phyloP scores from a whole-genome alignment of 2,888 invertebrate species.

The Branchellion lobata region DNA sequence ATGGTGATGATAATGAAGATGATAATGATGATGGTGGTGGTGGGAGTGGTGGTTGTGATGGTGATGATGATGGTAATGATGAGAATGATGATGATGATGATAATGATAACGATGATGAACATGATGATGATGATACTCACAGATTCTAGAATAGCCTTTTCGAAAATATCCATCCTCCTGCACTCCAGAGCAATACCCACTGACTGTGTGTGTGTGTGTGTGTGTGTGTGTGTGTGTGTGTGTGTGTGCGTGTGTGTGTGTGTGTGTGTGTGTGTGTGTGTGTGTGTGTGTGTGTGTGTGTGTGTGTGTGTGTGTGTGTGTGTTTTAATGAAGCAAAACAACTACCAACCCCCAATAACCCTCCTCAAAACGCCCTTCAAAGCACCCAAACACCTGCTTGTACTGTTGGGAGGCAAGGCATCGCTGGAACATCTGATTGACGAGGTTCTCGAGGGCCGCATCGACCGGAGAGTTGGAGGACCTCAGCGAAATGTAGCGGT shows the following conservation, averaged over 20 bases:
- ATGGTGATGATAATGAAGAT: not conserved
- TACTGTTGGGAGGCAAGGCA: slow-evolving; percentile 92
- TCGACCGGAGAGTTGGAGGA: slow-evolving; percentile 64
- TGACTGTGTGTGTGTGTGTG: slow-evolving; percentile 65
- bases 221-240: not conserved
- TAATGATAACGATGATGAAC: no score
- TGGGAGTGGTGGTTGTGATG: no score
- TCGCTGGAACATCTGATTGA: slow-evolving; percentile 89
- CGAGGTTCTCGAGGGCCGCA: slow-evolving; percentile 77
- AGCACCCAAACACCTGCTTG: slow-evolving; percentile 68
- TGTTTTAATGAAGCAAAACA: not conserved
- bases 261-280: not conserved
- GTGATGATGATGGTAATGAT: no score
- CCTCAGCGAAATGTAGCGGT: slow-evolving; percentile 85
- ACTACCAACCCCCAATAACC: not conserved
- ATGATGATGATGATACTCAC: slow-evolving; percentile 48
- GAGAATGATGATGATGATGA: no score
- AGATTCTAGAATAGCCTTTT: slow-evolving; percentile 83
- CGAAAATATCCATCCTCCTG: slow-evolving; percentile 92
- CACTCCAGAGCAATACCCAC: slow-evolving; percentile 94
- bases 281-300: not conserved
- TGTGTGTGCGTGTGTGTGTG: not conserved
- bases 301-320: slow-evolving; percentile 1
- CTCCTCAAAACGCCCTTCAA: not conserved
- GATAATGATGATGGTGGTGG: no score